phyloP scores from a whole-genome alignment of 2,797 vertebrate species.

The Clarias platycephalus region DNA sequence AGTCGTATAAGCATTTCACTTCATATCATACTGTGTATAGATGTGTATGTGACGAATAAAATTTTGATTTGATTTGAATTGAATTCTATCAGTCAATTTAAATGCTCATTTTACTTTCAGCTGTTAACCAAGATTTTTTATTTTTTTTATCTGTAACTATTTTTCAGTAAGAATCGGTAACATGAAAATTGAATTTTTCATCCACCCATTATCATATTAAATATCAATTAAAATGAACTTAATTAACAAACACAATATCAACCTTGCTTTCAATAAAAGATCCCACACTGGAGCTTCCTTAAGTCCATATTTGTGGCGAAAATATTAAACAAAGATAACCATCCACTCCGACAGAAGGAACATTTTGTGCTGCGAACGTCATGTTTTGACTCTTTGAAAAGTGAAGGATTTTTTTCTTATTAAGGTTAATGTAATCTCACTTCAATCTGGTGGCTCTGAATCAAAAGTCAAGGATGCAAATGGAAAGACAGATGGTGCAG shows the following conservation, averaged over 20 bases:
- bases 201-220: background rate
- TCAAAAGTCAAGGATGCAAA: background rate
- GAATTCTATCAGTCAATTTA: background rate
- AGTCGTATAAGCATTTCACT: too few relatives aligned
- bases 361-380: background rate
- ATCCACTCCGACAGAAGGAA: background rate
- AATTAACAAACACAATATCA: background rate
- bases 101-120: background rate
- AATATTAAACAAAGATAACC: background rate
- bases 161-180: too few relatives aligned
- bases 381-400: background rate
- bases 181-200: background rate
- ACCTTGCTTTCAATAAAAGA: background rate
- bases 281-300: background rate
- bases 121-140: too few relatives aligned
- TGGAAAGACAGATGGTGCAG: background rate
- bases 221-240: background rate
- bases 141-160: too few relatives aligned
- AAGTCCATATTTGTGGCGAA: background rate
- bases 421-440: background rate
- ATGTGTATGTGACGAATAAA: too few relatives aligned
- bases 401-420: background rate
- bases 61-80: too few relatives aligned
- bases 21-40: too few relatives aligned
- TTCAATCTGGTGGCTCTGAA: background rate